Percentiles rank a stretch among this genome's conserved stretches.
Evolutionary conservation across 2,888 invertebrate genomes (phyloP).

Genomic region (Pheosia gnoma): DNA sequence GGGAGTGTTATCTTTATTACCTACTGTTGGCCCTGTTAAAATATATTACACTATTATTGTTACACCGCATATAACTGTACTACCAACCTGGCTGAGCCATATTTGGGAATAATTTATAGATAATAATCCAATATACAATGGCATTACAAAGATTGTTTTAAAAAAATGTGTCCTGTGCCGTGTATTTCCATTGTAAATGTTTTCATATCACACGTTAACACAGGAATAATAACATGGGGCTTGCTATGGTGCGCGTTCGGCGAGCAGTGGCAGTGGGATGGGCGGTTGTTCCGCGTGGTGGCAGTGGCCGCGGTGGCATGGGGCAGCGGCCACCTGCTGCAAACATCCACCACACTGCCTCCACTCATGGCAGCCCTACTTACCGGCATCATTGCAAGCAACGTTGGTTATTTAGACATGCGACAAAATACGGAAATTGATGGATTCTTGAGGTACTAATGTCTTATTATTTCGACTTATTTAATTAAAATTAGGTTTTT

Average conservation of each 20-base stretch:
- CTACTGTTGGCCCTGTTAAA: no score
- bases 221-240: constrained; percentile 67
- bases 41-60: no score
- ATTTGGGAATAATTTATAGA: no score
- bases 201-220: constrained; percentile 7
- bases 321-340: constrained; percentile 59
- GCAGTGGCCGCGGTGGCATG: constrained; percentile 61
- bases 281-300: constrained; percentile 62
- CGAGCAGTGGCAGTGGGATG: constrained; percentile 65
- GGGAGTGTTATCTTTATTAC: no score
- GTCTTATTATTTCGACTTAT: no score
- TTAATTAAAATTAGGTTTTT: no score
- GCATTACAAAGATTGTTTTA: no score
- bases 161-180: no score
- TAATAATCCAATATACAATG: no score
- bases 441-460: constrained; percentile 63
- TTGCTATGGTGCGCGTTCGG: constrained; percentile 64
- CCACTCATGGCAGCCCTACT: constrained; percentile 67
- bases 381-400: constrained; percentile 67
- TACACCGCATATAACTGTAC: no score
- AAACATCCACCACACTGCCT: constrained; percentile 62
- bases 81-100: no score
- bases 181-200: no score
- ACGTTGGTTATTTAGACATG: constrained; percentile 70
- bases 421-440: constrained; percentile 63